Evolutionary conservation across 2,113 vertebrate genomes (phyloP).

Genomic region (Tragelaphus buxtoni): DNA sequence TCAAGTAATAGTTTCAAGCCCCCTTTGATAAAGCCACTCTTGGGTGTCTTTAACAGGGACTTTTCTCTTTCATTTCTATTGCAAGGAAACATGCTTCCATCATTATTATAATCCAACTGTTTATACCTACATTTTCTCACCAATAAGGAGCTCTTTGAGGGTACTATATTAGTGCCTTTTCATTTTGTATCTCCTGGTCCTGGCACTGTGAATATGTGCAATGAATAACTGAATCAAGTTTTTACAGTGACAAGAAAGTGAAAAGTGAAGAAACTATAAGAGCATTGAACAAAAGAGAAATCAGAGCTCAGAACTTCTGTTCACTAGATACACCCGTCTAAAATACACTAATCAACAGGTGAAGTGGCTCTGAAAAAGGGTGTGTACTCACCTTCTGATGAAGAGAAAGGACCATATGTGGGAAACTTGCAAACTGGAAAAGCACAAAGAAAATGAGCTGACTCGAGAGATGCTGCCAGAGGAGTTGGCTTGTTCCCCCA

Average conservation of each 20-base stretch:
- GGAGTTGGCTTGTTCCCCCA: constrained; percentile 96
- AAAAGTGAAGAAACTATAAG: background rate
- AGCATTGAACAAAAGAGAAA: background rate
- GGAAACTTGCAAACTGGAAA: constrained; percentile 99
- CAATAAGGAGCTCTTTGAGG: background rate
- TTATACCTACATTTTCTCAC: background rate
- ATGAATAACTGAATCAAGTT: background rate
- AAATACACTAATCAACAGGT: background rate
- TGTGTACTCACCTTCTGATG: constrained; percentile 93
- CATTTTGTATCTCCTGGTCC: background rate
- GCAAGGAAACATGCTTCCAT: background rate
- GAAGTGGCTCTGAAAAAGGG: background rate
- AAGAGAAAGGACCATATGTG: constrained; percentile 98
- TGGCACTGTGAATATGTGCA: background rate
- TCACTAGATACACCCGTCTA: background rate
- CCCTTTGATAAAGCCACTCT: background rate
- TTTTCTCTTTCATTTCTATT: background rate
- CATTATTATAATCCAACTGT: background rate
- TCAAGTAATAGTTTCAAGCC: background rate
- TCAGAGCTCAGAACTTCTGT: background rate
- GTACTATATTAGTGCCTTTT: background rate
- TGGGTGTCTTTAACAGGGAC: background rate
- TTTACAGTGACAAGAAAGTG: background rate
- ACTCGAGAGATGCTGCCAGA: constrained; percentile 99
- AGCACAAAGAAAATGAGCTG: constrained; percentile 99